A percentile compares a stretch with the other conserved stretches of the same genome.
Conservation (phyloP, 2,797 vertebrate species). For the Lacerta bilineata region DNA sequence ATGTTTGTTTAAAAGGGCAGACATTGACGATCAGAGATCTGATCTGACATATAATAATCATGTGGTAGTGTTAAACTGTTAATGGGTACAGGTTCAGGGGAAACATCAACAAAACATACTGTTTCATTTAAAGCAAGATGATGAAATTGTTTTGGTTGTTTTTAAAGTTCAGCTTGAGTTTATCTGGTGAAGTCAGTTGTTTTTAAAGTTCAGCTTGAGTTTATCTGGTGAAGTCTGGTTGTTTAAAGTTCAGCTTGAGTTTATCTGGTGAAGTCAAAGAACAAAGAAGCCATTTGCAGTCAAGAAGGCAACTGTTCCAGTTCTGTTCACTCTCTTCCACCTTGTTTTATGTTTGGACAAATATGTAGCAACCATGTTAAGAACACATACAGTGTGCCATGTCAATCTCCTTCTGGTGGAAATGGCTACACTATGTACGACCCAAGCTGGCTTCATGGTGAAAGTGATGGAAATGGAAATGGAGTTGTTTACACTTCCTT, state of each 20-base stretch:
- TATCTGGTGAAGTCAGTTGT: neutral
- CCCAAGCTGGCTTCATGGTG: neutral
- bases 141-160: constrained; percentile 11
- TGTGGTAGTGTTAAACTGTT: constrained; percentile 37
- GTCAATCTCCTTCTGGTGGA: neutral
- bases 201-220: neutral
- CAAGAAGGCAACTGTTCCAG: neutral
- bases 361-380: neutral
- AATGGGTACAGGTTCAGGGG: fast-evolving
- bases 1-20: constrained; percentile 68
- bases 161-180: neutral
- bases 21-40: constrained; percentile 60
- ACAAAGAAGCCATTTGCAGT: neutral
- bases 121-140: constrained; percentile 32
- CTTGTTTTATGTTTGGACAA: fast-evolving
- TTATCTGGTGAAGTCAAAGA: neutral
- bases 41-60: constrained; percentile 65
- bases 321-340: neutral
- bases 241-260: neutral
- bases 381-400: fast-evolving
- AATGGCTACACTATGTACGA: neutral
- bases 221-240: neutral
- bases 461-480: neutral
- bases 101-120: neutral
- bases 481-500: neutral